These are phyloP conservation scores for Microctonus aethiopoides DNA, from an alignment of 2,888 invertebrate species.

Conservation along the genomic window DNA sequence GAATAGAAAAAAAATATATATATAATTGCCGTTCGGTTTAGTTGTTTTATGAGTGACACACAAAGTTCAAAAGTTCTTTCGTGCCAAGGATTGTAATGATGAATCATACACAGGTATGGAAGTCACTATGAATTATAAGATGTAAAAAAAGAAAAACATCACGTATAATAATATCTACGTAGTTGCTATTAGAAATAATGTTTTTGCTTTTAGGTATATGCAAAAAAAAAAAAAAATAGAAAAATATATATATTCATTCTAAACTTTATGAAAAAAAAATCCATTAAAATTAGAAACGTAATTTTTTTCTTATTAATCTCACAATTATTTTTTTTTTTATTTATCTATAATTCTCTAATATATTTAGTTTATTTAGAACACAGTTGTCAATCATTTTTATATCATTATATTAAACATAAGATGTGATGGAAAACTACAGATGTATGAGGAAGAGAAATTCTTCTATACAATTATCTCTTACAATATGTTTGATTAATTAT, in stretches of 20 bases:
- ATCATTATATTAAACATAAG: neutral
- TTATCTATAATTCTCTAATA: neutral
- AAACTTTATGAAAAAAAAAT: neutral
- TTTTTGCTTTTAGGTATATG: neutral
- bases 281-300: neutral
- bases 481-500: neutral
- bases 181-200: neutral
- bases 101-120: slow-evolving; percentile 12
- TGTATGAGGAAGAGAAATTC: neutral
- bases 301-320: neutral
- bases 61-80: slow-evolving; percentile 20
- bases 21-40: neutral
- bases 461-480: neutral
- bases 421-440: neutral
- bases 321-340: too few species aligned
- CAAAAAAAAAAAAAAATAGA: neutral
- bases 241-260: neutral
- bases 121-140: neutral
- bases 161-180: neutral
- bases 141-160: neutral
- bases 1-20: too few species aligned
- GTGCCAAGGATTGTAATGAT: slow-evolving; percentile 7
- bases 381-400: neutral
- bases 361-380: neutral
- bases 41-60: neutral